Evolutionary conservation across 53 echinoderm and acorn worm species (phyloP).

Genomic region (Mesocentrotus franciscanus): DNA sequence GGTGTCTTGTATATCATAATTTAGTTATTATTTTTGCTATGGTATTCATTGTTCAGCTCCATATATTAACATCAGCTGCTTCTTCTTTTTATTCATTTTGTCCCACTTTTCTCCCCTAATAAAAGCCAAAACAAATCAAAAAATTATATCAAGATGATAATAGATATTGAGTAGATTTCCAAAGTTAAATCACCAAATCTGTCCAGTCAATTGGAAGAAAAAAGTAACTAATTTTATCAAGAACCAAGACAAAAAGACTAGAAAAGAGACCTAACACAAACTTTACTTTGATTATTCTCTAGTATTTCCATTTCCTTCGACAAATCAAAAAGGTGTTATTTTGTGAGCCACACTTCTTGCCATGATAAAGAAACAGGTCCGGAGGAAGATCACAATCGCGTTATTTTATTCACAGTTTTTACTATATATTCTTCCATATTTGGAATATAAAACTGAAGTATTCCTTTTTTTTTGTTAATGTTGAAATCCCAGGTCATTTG

Average conservation of each 20-base stretch:
- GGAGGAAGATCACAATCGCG: not conserved
- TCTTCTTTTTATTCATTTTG: constrained; percentile 29
- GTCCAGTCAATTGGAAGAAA: not conserved
- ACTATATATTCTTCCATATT: constrained; percentile 3
- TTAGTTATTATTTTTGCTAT: constrained; percentile 61
- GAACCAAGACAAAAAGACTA: not conserved
- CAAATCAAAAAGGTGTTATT: not conserved
- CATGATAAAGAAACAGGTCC: constrained; percentile 54
- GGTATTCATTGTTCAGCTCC: constrained; percentile 64
- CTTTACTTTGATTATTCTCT: not conserved
- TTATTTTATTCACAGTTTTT: not conserved
- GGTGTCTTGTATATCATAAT: constrained; percentile 67
- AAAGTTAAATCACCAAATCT: not conserved
- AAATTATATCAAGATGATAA: not conserved
- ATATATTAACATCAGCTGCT: constrained; percentile 66
- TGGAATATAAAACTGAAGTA: constrained; percentile 25
- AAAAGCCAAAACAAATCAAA: not conserved
- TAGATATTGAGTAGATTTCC: not conserved
- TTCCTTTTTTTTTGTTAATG: not conserved
- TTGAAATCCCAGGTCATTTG: constrained; percentile 31
- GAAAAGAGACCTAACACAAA: constrained; percentile 3
- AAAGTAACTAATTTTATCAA: not conserved
- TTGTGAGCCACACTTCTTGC: constrained; percentile 63
- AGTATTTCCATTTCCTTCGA: not conserved
- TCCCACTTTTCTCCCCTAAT: not conserved